Evolutionary conservation across 2,113 vertebrate species (phyloP).

Genomic region (Amblyopsis rosae): DNA sequence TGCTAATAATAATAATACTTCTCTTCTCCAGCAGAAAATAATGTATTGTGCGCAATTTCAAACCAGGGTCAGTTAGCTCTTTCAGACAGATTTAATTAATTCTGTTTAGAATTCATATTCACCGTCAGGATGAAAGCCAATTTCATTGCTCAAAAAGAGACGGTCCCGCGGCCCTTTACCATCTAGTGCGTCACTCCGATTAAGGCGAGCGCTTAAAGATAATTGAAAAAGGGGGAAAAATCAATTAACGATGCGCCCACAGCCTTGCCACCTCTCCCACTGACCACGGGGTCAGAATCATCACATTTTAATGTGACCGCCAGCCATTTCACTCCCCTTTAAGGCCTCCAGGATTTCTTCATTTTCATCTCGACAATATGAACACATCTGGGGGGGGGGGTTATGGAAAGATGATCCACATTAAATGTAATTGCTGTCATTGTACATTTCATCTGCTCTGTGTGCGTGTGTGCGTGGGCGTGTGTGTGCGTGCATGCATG

Average conservation of each 20-base stretch:
- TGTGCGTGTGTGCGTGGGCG: too few relatives aligned
- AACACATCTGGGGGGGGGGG: conserved; percentile 9
- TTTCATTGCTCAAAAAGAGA: conserved; percentile 3
- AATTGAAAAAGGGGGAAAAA: conserved; percentile 53
- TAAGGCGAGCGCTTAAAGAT: conserved; percentile 26
- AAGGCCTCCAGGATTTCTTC: conserved; percentile 18
- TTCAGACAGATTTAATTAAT: conserved; percentile 21
- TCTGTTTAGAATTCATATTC: conserved; percentile 7
- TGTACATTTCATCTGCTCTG: conserved; percentile 41
- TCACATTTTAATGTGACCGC: conserved; percentile 30
- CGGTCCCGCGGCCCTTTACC: background rate
- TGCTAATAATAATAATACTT: too few relatives aligned
- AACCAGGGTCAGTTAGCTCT: background rate
- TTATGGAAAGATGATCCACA: conserved; percentile 36
- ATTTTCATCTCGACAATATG: background rate
- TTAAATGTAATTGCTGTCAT: conserved; percentile 53
- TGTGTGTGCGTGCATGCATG: conserved; percentile 11
- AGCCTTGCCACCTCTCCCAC: background rate
- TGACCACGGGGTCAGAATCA: conserved; percentile 21
- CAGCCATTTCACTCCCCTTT: conserved; percentile 44
- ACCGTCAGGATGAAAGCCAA: conserved; percentile 16
- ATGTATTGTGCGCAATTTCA: background rate
- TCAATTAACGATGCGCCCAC: conserved; percentile 49
- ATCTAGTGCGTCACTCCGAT: background rate
- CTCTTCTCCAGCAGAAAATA: background rate